These are phyloP conservation scores for Hucho hucho DNA, from an alignment of 2,113 vertebrate species.

Conservation along the genomic window DNA sequence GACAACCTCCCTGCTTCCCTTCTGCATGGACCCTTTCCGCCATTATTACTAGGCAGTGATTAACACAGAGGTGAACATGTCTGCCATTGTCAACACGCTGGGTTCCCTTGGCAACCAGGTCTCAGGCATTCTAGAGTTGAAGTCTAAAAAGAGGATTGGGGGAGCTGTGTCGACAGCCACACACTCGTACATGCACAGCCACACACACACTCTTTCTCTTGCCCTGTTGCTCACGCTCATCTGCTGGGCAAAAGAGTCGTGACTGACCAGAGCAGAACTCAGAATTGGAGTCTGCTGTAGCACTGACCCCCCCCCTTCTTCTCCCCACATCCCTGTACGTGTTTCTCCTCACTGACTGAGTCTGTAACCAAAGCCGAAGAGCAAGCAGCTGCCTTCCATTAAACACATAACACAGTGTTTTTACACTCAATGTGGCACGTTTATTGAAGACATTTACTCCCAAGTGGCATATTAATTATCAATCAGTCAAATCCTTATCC, in stretches of 20 bases:
- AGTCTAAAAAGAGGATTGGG: conserved; percentile 49
- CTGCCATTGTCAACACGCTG: conserved; percentile 61
- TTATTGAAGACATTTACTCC: background rate
- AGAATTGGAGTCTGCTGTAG: conserved; percentile 36
- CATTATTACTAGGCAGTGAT: conserved; percentile 57
- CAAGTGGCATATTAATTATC: background rate
- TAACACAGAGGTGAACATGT: conserved; percentile 66
- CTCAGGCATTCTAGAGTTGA: conserved; percentile 44
- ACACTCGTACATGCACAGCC: conserved; percentile 23
- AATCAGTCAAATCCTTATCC: background rate
- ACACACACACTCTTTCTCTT: conserved; percentile 18
- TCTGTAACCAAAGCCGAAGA: conserved; percentile 19
- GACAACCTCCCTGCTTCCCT: conserved; percentile 29
- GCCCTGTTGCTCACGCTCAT: conserved; percentile 65
- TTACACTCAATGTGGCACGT: conserved; percentile 12
- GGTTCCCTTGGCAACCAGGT: conserved; percentile 71
- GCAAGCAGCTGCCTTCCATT: conserved; percentile 3
- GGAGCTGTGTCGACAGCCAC: conserved; percentile 21
- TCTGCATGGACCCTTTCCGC: background rate
- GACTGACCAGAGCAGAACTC: conserved; percentile 58
- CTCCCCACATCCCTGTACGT: conserved; percentile 19
- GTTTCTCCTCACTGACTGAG: conserved; percentile 29
- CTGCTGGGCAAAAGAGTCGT: conserved; percentile 67
- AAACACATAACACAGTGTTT: background rate
- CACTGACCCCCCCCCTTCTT: background rate